Evolutionary conservation across 2,797 vertebrate species (phyloP).

Genomic region (Pagetopsis macropterus): DNA sequence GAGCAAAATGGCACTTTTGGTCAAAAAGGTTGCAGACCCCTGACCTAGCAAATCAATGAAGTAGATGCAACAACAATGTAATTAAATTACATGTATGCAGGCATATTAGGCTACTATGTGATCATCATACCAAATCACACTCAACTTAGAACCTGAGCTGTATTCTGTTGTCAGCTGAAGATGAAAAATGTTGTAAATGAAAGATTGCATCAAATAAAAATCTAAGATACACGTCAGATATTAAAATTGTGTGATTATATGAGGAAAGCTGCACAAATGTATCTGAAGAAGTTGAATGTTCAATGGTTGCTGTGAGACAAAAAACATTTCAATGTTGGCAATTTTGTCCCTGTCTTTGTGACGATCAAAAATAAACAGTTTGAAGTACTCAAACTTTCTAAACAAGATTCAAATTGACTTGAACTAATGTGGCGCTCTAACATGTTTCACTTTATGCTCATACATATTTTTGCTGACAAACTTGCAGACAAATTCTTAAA

Average conservation of each 20-base stretch:
- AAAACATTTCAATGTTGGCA: neutral
- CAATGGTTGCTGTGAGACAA: neutral
- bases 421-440: neutral
- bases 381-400: neutral
- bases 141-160: neutral
- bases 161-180: neutral
- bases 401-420: neutral
- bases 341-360: neutral
- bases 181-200: neutral
- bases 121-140: too few relatives aligned
- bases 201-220: neutral
- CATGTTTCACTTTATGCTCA: neutral
- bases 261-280: too few relatives aligned
- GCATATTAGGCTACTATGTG: too few relatives aligned
- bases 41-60: too few relatives aligned
- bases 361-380: neutral
- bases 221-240: too few relatives aligned
- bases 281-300: too few relatives aligned
- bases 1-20: too few relatives aligned
- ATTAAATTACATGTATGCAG: too few relatives aligned
- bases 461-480: neutral
- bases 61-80: too few relatives aligned
- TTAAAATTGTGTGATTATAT: too few relatives aligned
- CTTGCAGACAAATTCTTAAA: neutral
- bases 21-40: too few relatives aligned